Base-by-base conservation (phyloP, 1,140 invertebrate genomes). In the Drosophila kikkawai region DNA sequence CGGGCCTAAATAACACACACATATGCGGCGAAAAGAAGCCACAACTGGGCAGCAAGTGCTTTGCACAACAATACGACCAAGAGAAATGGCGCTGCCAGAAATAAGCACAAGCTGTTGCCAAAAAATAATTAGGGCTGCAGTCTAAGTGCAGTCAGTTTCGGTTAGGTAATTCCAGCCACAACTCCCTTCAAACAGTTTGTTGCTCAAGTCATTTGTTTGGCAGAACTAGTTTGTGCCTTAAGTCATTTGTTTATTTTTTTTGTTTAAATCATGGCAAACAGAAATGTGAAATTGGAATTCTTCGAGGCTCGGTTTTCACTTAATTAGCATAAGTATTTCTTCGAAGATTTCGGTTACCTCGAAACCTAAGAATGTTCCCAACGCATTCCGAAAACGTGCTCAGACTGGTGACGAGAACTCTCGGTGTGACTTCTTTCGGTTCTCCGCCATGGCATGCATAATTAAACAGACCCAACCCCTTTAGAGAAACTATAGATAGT, bases 301-400 rank as follows among this genome's bases (percentile, higher is more conserved):
- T 29, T 45, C 12, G 13, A 37, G 15, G 41, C 50, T 44, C 55
- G 65, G 53, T 80, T 77, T 73, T 73, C 74, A 57, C 51, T 63
- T 78, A 71, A 87, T 87, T 87, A 78, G 26, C 84, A 87, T 87
- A 87, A 88, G 73, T 78, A 80, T 80, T 82, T 84, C 58, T 55
- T 56, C 37, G 34, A 70, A 70, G 84, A 83, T 80, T 83, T 78
- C 75, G 66, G 71, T 67, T 37, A 60, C 56, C 53, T 65, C 68
- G 41, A 34, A 57, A 70, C 60, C 29, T 22, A 39, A 75, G 83
- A 66, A 22, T 78, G 61, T 85, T 85, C 57, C 73, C 73, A 80
- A 78, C 60, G 59, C 81, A 63, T 85, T 85, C 48, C 50, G 9
- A 75, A 87, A 67, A 88, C 84, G 84, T 87, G 83, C 67, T 77